These are phyloP conservation scores for Pseudomugil tenellus DNA, from an alignment of 2,797 vertebrate species.

Conservation along the genomic window DNA sequence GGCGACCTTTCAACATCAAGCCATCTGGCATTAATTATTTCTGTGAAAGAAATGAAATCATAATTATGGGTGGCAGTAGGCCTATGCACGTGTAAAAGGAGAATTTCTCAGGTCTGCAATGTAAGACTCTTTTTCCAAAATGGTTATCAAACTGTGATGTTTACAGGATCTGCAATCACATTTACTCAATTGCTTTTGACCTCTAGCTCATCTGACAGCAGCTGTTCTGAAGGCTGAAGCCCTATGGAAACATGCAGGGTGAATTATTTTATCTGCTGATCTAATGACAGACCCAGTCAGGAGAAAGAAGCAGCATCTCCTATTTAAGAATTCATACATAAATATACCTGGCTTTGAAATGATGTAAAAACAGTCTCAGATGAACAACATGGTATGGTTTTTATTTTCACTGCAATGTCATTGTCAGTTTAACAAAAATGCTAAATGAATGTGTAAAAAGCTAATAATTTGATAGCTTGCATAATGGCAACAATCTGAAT, in stretches of 20 bases:
- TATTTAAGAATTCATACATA: background rate
- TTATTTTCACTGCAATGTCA: background rate
- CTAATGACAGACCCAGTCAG: background rate
- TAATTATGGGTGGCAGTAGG: constrained; percentile 29
- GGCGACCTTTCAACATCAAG: constrained; percentile 20
- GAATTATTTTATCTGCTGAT: constrained; percentile 12
- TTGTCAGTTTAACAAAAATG: too few species aligned
- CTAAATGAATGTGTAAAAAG: too few species aligned
- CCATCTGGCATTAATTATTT: constrained; percentile 35
- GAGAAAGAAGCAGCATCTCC: background rate
- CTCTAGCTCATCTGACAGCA: constrained; percentile 28
- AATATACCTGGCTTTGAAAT: background rate
- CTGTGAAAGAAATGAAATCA: constrained; percentile 25
- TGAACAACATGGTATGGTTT: background rate
- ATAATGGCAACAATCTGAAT: too few species aligned
- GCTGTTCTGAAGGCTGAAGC: constrained; percentile 25
- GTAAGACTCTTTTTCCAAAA: constrained; percentile 23
- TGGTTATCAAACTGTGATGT: constrained; percentile 14
- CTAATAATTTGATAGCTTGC: too few species aligned
- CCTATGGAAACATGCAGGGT: constrained; percentile 20
- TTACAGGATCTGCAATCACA: constrained; percentile 28
- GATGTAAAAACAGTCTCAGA: background rate
- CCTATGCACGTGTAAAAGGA: constrained; percentile 35
- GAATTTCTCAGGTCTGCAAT: constrained; percentile 27
- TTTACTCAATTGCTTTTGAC: constrained; percentile 19